Percentiles rank a stretch among this genome's conserved stretches.
phyloP scores from a whole-genome alignment of 2,888 invertebrate species.

The Drosophila meridionalis region DNA sequence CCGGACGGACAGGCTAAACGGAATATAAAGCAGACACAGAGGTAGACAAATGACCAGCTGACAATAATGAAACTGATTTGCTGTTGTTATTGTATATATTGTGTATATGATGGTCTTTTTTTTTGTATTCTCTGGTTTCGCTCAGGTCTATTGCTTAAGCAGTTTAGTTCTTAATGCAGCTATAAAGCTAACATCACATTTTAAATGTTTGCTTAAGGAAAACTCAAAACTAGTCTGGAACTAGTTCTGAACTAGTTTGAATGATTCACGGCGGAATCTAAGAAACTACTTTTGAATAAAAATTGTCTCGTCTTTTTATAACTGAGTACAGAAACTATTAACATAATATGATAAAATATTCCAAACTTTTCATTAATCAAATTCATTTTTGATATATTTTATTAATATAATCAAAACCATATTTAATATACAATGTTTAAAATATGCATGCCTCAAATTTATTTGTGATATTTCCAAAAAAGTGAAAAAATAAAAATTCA shows the following conservation, averaged over 20 bases:
- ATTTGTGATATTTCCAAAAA: neutral
- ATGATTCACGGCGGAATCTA: neutral
- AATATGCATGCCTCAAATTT: neutral
- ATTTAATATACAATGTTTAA: neutral
- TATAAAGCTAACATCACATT: neutral
- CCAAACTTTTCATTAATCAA: neutral
- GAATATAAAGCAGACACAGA: slow-evolving; percentile 41
- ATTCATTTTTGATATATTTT: neutral
- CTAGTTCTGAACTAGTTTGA: slow-evolving; percentile 11
- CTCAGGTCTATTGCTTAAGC: neutral
- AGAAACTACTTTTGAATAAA: neutral
- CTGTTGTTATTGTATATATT: slow-evolving; percentile 32
- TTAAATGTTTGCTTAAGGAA: neutral
- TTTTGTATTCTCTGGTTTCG: slow-evolving; percentile 7
- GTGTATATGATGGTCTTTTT: slow-evolving; percentile 15
- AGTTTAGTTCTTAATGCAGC: slow-evolving; percentile 1
- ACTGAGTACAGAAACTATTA: neutral
- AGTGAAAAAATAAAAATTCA: neutral
- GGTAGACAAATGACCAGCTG: slow-evolving; percentile 73
- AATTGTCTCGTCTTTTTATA: neutral
- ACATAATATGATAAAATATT: too few species aligned
- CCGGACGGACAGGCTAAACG: slow-evolving; percentile 20
- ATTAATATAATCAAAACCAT: fast-evolving
- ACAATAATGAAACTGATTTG: slow-evolving; percentile 66
- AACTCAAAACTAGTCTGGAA: neutral